Evolutionary conservation across 2,797 vertebrate genomes (phyloP).

Genomic region (Acestrorhynchus altus): DNA sequence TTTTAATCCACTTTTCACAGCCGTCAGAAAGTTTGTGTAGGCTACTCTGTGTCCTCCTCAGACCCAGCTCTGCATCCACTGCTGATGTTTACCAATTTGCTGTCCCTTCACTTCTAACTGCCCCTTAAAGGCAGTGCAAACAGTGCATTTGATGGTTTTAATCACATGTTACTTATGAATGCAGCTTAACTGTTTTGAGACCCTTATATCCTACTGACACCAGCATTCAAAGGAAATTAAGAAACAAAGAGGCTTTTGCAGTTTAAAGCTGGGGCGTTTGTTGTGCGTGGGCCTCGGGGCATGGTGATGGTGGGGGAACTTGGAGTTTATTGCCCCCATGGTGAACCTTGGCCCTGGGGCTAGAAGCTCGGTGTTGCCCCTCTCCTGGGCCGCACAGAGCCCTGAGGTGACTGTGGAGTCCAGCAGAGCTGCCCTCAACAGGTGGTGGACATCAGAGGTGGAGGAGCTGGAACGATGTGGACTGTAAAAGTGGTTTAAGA

Average conservation of each 20-base stretch:
- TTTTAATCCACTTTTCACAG: not conserved
- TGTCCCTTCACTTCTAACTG: slow-evolving; percentile 22
- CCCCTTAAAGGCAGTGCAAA: slow-evolving; percentile 23
- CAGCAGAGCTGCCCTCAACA: slow-evolving; percentile 52
- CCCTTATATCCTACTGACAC: slow-evolving; percentile 55
- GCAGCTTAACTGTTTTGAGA: slow-evolving; percentile 32
- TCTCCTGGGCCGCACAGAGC: slow-evolving; percentile 26
- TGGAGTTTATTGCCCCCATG: slow-evolving; percentile 62
- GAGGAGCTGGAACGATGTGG: not conserved
- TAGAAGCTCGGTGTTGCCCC: slow-evolving; percentile 35
- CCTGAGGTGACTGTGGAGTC: slow-evolving; percentile 54
- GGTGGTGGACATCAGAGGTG: slow-evolving; percentile 52
- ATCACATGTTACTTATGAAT: slow-evolving; percentile 58
- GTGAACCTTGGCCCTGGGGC: slow-evolving; percentile 60
- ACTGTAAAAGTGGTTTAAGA: not conserved
- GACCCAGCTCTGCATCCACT: slow-evolving; percentile 19
- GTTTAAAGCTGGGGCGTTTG: slow-evolving; percentile 58
- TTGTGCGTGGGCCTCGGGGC: slow-evolving; percentile 64
- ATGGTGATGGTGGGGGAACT: slow-evolving; percentile 56
- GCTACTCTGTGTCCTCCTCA: not conserved
- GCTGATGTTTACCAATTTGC: slow-evolving; percentile 45
- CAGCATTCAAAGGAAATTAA: slow-evolving; percentile 61
- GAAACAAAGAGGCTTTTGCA: slow-evolving; percentile 50
- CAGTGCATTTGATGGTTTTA: slow-evolving; percentile 68
- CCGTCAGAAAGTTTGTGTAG: too few species aligned